A percentile compares a stretch with the other conserved stretches of the same genome.
These are phyloP conservation scores for Tenthredo amoena DNA, from an alignment of 2,888 invertebrate species.

Conservation along the genomic window DNA sequence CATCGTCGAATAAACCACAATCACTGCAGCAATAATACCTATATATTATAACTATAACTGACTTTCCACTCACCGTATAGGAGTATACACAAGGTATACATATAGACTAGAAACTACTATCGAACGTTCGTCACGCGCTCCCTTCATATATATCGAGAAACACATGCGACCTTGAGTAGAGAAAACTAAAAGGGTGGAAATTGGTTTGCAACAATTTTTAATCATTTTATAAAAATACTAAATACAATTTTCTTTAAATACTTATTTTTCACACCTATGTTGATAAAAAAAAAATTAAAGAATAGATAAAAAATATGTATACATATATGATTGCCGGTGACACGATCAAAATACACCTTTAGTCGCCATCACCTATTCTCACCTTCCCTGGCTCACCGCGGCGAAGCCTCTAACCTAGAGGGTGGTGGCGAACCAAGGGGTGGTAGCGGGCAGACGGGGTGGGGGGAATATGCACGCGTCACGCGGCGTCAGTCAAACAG, in stretches of 20 bases:
- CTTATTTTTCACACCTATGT: neutral
- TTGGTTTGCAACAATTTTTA: neutral
- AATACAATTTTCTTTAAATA: too few species aligned
- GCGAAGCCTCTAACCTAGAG: conserved; percentile 10
- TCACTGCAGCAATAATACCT: neutral
- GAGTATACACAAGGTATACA: neutral
- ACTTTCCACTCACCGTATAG: neutral
- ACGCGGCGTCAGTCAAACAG: conserved; percentile 59
- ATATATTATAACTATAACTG: neutral
- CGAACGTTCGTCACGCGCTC: conserved; percentile 7
- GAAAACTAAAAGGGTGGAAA: neutral
- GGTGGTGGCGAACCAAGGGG: conserved; percentile 42
- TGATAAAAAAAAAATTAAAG: neutral
- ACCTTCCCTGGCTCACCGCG: conserved; percentile 28
- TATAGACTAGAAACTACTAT: neutral
- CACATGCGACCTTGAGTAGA: neutral
- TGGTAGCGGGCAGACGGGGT: conserved; percentile 60
- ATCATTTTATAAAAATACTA: neutral
- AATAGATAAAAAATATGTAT: neutral
- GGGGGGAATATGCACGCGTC: conserved; percentile 60
- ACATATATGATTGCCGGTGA: neutral
- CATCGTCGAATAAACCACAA: conserved; percentile 12
- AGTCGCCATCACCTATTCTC: conserved; percentile 5
- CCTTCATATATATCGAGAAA: neutral
- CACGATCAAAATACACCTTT: neutral